These are phyloP conservation scores for Knipowitschia caucasica DNA, from an alignment of 2,797 vertebrate genomes.

Conservation along the genomic window DNA sequence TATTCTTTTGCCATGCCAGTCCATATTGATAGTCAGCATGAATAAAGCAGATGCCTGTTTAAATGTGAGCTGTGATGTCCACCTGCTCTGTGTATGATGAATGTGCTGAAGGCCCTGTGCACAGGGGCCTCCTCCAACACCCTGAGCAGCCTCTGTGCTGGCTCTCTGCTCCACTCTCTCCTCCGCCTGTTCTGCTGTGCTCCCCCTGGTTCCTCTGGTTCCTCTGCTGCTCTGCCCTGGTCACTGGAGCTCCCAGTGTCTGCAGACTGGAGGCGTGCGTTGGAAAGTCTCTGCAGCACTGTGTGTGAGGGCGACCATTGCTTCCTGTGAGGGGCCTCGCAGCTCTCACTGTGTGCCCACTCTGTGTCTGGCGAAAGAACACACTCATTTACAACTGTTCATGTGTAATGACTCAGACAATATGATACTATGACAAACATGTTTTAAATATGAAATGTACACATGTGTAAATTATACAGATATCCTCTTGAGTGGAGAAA, in stretches of 20 bases:
- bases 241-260: slow-evolving; percentile 56
- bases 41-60: neutral
- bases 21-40: neutral
- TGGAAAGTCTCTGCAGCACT: slow-evolving; percentile 69
- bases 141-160: slow-evolving; percentile 80
- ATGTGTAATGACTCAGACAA: too few species aligned
- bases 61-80: slow-evolving; percentile 1
- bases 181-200: slow-evolving; percentile 60
- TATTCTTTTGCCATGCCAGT: too few species aligned
- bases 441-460: too few species aligned
- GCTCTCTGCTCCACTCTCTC: slow-evolving; percentile 79
- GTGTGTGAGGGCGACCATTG: slow-evolving; percentile 76
- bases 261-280: slow-evolving; percentile 75
- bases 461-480: too few species aligned
- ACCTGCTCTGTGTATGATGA: slow-evolving; percentile 83
- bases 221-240: slow-evolving; percentile 17
- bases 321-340: slow-evolving; percentile 46
- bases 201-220: slow-evolving; percentile 78
- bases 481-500: too few species aligned
- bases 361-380: slow-evolving; percentile 17
- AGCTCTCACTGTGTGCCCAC: slow-evolving; percentile 14
- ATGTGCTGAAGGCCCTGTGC: slow-evolving; percentile 84
- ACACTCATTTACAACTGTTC: neutral
- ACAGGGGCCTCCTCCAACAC: slow-evolving; percentile 81
- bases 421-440: neutral